A percentile compares a stretch with the other conserved stretches of the same genome.
Evolutionary conservation across 2,797 vertebrate species (phyloP).

Genomic region (Apodemus agrarius): DNA sequence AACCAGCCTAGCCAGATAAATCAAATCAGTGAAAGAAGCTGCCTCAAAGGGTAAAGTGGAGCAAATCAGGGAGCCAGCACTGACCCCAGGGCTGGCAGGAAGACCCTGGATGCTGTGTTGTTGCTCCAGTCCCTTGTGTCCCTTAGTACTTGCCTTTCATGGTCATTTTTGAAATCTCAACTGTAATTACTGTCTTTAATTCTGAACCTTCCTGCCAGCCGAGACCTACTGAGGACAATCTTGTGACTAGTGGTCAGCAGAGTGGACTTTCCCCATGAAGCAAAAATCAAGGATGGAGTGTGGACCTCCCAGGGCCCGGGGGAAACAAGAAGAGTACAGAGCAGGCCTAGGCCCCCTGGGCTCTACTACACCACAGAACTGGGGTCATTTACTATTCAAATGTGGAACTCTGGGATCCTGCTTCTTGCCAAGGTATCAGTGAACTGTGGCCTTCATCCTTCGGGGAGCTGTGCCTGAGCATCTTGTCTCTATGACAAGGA

Average conservation of each 20-base stretch:
- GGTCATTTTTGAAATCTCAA: neutral
- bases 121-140: neutral
- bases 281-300: neutral
- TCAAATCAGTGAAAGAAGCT: neutral
- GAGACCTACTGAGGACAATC: neutral
- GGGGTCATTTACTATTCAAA: neutral
- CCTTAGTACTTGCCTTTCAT: neutral
- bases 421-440: neutral
- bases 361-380: neutral
- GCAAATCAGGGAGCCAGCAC: no score
- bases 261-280: neutral
- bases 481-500: neutral
- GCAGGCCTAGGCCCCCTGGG: neutral
- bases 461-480: neutral
- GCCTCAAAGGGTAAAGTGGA: neutral
- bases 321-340: neutral
- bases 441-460: neutral
- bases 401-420: neutral
- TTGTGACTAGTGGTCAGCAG: neutral
- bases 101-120: neutral
- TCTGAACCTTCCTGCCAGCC: neutral
- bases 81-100: neutral
- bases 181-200: conserved; percentile 18
- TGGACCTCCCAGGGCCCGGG: neutral
- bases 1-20: neutral